Percentiles rank a stretch among this genome's conserved stretches.
Conservation (phyloP, 2,113 vertebrate genomes). For the Bos javanicus region DNA sequence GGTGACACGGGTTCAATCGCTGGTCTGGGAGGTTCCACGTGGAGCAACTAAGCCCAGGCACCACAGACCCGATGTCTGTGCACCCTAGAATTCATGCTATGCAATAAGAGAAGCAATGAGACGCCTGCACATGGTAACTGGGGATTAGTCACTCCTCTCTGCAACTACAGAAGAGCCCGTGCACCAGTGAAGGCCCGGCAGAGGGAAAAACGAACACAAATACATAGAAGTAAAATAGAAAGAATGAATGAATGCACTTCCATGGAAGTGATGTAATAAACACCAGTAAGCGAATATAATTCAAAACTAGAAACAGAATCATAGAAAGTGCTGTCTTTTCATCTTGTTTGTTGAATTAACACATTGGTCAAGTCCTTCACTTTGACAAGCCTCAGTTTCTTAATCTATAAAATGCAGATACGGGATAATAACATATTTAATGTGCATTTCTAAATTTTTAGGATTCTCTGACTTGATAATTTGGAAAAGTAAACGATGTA, state of each 20-base stretch:
- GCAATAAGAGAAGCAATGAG: not conserved
- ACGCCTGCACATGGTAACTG: not conserved
- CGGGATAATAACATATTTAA: not conserved
- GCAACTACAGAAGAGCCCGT: not conserved
- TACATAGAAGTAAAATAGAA: accelerated
- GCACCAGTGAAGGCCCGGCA: accelerated
- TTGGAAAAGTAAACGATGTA: not conserved
- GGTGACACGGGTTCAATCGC: not conserved
- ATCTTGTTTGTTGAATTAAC: not conserved
- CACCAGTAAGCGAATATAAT: not conserved
- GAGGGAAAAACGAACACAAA: not conserved
- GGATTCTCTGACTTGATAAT: not conserved
- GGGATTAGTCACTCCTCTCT: not conserved
- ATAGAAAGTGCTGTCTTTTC: too few relatives aligned
- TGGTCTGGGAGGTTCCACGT: not conserved
- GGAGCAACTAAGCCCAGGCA: not conserved
- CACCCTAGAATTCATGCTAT: not conserved
- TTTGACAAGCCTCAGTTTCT: not conserved
- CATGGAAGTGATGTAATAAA: not conserved
- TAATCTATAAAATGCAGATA: not conserved
- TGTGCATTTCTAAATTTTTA: not conserved
- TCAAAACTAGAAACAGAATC: not conserved
- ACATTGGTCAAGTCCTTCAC: not conserved
- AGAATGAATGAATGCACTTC: not conserved
- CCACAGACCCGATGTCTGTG: accelerated